Evolutionary conservation across 92 coral and sea anemone genomes (phyloP), one percentile per base, ranked within the genome.

Genomic region (Hydrozoanthus gracilis): DNA sequence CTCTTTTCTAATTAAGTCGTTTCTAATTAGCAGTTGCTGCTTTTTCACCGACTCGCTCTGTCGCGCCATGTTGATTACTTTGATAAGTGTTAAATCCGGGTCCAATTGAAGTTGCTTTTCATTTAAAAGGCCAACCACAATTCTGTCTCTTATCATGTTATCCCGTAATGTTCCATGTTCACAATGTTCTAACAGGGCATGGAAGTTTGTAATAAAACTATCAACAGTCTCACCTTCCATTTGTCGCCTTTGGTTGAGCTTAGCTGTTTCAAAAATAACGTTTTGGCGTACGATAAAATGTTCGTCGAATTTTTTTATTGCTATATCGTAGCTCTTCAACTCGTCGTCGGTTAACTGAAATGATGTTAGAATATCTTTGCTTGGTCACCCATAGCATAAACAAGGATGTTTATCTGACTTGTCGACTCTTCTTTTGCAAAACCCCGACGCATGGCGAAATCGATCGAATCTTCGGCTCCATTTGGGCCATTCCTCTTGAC

Each of bases 161-260:
- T 88, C 77, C 44, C 71, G 79, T 0, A 87, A 69, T 14, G 69
- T 35, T 51, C 80, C 73, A 45, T 65, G 79, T 7, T 82, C 79
- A 52, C 86, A 79, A 56, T 79, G 14, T 46, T 65, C 35, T 3
- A 35, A 82, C 8, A 83, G 66, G 55, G 27, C 51, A 67, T 68
- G 51, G 0, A 69, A n/a, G 17, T 88, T 67, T 0, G 82, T 88
- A 7, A 88, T 87, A 71, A 87, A 87, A 50, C 5, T 79, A 16
- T 79, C 86, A 12, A 51, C 86, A 3, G 83, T 60, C 83, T 88
- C 87, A 35, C 87, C 69, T 3, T 82, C 91, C 44, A 20, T 51
- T 82, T 88, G 87, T 8, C 50, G 14, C 50, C 91, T 82, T 17
- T 16, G 52, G 77, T 88, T 88, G 67, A 88, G 66, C 71, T 86